phyloP scores from a whole-genome alignment of 2,888 invertebrate species.

The Lycocerus yunnanus region DNA sequence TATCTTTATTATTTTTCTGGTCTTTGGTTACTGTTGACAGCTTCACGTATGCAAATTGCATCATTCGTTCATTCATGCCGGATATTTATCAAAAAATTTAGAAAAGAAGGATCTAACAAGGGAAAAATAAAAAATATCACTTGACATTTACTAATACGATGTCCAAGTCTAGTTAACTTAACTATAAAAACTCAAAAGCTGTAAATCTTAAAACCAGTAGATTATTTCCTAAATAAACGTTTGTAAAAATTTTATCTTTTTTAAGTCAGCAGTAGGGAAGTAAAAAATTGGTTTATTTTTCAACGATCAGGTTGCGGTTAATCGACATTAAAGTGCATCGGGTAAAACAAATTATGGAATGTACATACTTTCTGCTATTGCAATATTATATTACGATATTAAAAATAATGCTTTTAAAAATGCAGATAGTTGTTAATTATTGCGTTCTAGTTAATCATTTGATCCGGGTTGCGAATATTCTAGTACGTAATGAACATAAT shows the following conservation, averaged over 20 bases:
- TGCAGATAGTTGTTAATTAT: neutral
- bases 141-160: neutral
- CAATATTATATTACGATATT: neutral
- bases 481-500: no score
- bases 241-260: neutral
- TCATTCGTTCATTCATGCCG: slow-evolving; percentile 34
- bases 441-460: no score
- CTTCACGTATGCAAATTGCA: slow-evolving; percentile 44
- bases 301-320: neutral
- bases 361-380: no score
- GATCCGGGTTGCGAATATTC: no score
- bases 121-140: slow-evolving; percentile 17
- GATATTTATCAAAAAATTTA: slow-evolving; percentile 37
- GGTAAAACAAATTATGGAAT: neutral
- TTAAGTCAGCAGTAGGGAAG: neutral
- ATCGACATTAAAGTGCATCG: neutral
- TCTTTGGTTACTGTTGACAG: slow-evolving; percentile 41
- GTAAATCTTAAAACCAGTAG: neutral
- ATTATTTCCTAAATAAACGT: neutral
- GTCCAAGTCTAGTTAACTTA: neutral
- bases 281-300: neutral
- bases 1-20: slow-evolving; percentile 37
- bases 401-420: neutral
- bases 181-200: neutral
- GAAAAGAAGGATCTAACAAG: slow-evolving; percentile 16